These are phyloP conservation scores for Hoplodrina ambigua DNA, from an alignment of 2,888 invertebrate species.

Conservation along the genomic window DNA sequence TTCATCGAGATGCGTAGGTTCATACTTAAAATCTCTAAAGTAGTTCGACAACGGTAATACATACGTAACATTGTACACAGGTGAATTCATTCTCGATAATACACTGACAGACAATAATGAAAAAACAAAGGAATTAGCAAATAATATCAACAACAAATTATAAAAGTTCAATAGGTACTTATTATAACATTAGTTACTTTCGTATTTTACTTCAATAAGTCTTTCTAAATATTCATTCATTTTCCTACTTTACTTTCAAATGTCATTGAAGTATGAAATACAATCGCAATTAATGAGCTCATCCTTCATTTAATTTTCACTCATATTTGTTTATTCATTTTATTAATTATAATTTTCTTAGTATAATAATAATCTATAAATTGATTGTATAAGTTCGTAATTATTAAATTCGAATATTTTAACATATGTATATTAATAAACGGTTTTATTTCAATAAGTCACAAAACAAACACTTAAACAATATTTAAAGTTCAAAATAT, in stretches of 20 bases:
- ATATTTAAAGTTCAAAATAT: constrained; percentile 81
- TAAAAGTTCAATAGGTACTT: constrained; percentile 82
- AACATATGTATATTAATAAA: constrained; percentile 91
- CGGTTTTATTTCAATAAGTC: constrained; percentile 89
- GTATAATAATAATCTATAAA: constrained; percentile 91
- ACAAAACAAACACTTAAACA: constrained; percentile 82
- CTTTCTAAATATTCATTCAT: constrained; percentile 90
- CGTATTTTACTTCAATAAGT: constrained; percentile 90
- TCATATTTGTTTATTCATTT: constrained; percentile 90
- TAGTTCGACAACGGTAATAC: constrained; percentile 65
- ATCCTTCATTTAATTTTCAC: constrained; percentile 87
- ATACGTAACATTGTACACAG: constrained; percentile 57
- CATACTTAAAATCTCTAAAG: constrained; percentile 49
- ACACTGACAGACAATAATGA: constrained; percentile 60
- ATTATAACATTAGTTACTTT: constrained; percentile 88
- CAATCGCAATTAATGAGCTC: constrained; percentile 89
- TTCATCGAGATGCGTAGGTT: constrained; percentile 38
- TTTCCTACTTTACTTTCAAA: constrained; percentile 89
- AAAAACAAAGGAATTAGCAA: constrained; percentile 63
- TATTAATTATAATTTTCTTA: constrained; percentile 90
- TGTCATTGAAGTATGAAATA: constrained; percentile 90
- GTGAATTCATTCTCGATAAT: constrained; percentile 60
- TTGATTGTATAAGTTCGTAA: constrained; percentile 91
- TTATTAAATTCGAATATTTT: constrained; percentile 91
- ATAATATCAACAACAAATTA: constrained; percentile 76